These are phyloP conservation scores for Drosophila lini DNA, from an alignment of 1,140 invertebrate genomes.

Conservation along the genomic window DNA sequence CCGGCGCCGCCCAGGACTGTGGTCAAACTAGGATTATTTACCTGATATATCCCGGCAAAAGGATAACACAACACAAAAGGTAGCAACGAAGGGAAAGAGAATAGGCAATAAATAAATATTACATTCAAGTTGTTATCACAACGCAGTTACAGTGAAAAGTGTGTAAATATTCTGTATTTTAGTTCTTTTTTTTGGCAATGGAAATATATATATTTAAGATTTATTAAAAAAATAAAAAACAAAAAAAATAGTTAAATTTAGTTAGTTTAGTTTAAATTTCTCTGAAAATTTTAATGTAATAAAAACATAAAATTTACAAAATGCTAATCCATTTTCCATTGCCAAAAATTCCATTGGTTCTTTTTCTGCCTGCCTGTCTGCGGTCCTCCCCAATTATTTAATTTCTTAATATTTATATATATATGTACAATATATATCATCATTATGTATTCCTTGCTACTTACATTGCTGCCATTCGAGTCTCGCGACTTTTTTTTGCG, in stretches of 20 bases:
- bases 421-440: too few species aligned
- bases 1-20: slow-evolving; percentile 12
- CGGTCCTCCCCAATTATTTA: not conserved
- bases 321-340: not conserved
- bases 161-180: not conserved
- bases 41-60: slow-evolving; percentile 24
- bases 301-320: too few species aligned
- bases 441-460: slow-evolving; percentile 15
- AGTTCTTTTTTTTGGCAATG: not conserved
- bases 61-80: not conserved
- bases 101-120: slow-evolving; percentile 1
- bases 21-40: slow-evolving; percentile 65
- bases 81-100: not conserved
- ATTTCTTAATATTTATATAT: not conserved
- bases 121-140: slow-evolving; percentile 17
- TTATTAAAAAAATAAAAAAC: not conserved
- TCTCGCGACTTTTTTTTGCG: slow-evolving; percentile 82
- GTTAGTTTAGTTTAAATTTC: not conserved
- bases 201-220: not conserved
- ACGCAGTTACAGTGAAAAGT: not conserved
- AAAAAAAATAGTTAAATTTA: too few species aligned
- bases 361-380: not conserved
- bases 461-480: slow-evolving; percentile 80
- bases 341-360: not conserved
- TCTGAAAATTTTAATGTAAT: too few species aligned